Evolutionary conservation across 1,140 invertebrate genomes (phyloP), one percentile per base, ranked within the genome.

Genomic region (Cydia strobilella): DNA sequence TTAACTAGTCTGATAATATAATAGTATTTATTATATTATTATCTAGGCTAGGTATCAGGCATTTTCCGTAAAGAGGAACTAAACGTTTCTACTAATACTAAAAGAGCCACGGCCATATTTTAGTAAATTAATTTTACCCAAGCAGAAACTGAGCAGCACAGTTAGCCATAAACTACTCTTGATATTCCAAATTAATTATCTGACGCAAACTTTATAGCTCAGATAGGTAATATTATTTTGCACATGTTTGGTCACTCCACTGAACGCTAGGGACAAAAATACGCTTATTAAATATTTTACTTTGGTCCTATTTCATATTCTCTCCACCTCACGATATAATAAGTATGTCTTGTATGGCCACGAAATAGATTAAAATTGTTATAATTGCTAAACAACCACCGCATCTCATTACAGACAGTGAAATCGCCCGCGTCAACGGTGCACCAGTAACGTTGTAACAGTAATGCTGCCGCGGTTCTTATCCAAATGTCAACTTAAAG

Each of bases 241-340:
- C 7, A 20, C 20, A 12, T 59, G n/a, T 59, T 23, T 69, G 1
- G n/a, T 69, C 35, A 69, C 31, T 69, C 35, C 9, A 23, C 5
- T n/a, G 15, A 66, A 66, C 18, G 63, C 18, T 69, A 27, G 31
- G 31, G 35, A 18, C 31, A 66, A 66, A 66, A 66, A 35, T 12
- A 66, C 65, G 9, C n/a, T 69, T 6, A 39, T 39, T 69, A 39
- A 39, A 69, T 42, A 69, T 69, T 69, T 69, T 20, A 69, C 65
- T 69, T 51, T 18, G 12, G 15, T 69, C 31, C 27, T n/a, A n/a
- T n/a, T 35, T 69, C 65, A n/a, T 23, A 69, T 69, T 39, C n/a
- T 69, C 65, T 39, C 35, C 7, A 35, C 27, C 7, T 31, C 31
- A 42, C 15, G 1, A 35, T 31, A 66, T 66, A 48, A 66, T 66